Evolutionary conservation across 2,797 vertebrate species (phyloP), one percentile per base, ranked within the genome.

Genomic region (Tenualosa thibaudeaui): DNA sequence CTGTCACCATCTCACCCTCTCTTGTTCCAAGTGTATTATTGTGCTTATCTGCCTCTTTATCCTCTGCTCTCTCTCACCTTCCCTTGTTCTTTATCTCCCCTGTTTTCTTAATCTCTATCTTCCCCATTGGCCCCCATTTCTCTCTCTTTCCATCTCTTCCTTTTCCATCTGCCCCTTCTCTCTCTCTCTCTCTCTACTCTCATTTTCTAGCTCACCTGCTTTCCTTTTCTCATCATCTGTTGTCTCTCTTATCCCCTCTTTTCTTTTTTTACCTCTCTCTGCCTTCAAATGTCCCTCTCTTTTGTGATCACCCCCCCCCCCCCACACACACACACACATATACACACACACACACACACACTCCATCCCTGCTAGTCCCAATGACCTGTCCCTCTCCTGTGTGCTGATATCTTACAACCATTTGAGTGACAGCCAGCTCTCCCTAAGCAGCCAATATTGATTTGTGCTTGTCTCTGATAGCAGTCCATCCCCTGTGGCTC

Each of bases 401-500:
- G 86, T 90, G 89, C 90, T 87, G 88, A 88, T 91, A 89, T 90
- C 88, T 65, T 86, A 89, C 86, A 31, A 65, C 83, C 90, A 84
- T 86, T 83, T 92, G 93, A 92, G 89, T 92, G 92, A 93, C 93
- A 92, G 22, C 86, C 84, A 89, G 87, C 81, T 93, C 5, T 71
- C 91, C 92, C 92, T 88, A 62, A 46, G 91, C 43, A 90, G 86
- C 24, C 84, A 84, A 90, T 93, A 93, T 94, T 93, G 93, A 94
- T 93, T 91, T 89, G 89, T 43, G 83, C 43, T 56, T 10, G 86
- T 56, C 87, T 89, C 89, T 84, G 71, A 60, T 82, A 62, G 71
- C 62, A 31, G 24, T 68, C 87, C 43, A 37, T 56, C 24, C 86
- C 43, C 15, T 86, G 43, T 65, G 83, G 58, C 81, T 83, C 83